Conservation (phyloP, 2,113 vertebrate genomes). For the Rhabdomys dilectus region DNA sequence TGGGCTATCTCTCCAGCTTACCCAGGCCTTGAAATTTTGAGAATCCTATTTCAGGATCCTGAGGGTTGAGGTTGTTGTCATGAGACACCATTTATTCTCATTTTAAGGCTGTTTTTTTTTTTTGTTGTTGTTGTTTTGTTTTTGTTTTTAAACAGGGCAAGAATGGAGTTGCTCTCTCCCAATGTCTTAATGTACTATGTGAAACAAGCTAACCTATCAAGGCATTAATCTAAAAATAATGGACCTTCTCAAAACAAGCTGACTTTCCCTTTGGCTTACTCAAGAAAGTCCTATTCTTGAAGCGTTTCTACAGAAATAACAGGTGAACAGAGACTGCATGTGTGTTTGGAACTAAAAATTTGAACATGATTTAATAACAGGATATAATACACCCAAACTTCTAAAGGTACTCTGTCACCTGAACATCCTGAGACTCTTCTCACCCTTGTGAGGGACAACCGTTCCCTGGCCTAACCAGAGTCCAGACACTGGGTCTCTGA, state of each 20-base stretch:
- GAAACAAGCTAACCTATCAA: background rate
- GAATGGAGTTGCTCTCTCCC: background rate
- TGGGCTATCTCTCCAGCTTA: too few species aligned
- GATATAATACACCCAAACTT: background rate
- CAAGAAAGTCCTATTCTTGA: background rate
- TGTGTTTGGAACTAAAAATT: conserved; percentile 31
- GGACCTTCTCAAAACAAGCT: background rate
- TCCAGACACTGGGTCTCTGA: background rate
- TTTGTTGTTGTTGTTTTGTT: too few species aligned
- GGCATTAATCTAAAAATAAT: background rate
- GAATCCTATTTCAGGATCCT: background rate
- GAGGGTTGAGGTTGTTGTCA: background rate
- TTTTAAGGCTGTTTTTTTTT: background rate
- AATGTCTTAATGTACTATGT: background rate
- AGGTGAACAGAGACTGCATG: background rate
- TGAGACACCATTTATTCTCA: background rate
- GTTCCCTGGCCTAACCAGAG: background rate
- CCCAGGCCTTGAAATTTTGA: background rate
- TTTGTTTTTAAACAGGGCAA: background rate
- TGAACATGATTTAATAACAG: conserved; percentile 2
- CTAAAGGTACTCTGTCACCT: background rate
- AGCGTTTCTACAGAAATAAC: background rate
- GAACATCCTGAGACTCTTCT: background rate
- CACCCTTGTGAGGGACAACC: background rate
- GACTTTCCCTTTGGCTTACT: background rate